Conservation (phyloP, 2,797 vertebrate species). For the Tamandua tetradactyla region DNA sequence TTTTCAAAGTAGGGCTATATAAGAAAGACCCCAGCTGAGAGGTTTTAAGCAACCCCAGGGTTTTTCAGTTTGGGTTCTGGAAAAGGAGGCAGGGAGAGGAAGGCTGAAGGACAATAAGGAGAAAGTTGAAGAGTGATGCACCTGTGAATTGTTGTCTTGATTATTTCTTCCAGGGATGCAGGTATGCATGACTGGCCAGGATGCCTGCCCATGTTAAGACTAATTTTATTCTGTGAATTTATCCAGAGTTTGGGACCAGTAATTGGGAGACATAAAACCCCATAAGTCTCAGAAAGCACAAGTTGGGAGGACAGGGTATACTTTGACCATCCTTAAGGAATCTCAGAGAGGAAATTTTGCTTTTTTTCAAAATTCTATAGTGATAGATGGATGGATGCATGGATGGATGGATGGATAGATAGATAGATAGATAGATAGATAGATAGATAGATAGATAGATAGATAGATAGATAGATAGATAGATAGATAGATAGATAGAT, state of each 20-base stretch:
- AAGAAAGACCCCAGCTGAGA: slow-evolving; percentile 12
- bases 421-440: too few relatives aligned
- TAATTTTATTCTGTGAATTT: slow-evolving; percentile 46
- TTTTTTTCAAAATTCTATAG: slow-evolving; percentile 37
- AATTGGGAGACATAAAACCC: not conserved
- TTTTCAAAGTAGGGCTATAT: slow-evolving; percentile 25
- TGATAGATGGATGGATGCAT: too few relatives aligned
- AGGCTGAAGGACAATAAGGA: not conserved
- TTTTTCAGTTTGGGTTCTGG: slow-evolving; percentile 49
- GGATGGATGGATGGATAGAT: too few relatives aligned
- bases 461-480: too few relatives aligned
- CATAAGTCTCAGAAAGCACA: slow-evolving; percentile 21
- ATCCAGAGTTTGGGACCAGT: slow-evolving; percentile 35
- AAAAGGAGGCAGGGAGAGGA: not conserved
- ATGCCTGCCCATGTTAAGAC: not conserved
- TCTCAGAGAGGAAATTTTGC: slow-evolving; percentile 21
- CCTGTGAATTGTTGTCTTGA: not conserved
- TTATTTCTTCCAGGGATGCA: not conserved
- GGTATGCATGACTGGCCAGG: not conserved
- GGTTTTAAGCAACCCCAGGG: not conserved
- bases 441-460: too few relatives aligned
- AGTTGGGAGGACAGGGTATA: not conserved
- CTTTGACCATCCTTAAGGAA: slow-evolving; percentile 17
- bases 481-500: too few relatives aligned
- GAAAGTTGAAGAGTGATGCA: not conserved